These are phyloP conservation scores for Heterotilapia buettikoferi DNA, from an alignment of 2,113 vertebrate species.

Conservation along the genomic window DNA sequence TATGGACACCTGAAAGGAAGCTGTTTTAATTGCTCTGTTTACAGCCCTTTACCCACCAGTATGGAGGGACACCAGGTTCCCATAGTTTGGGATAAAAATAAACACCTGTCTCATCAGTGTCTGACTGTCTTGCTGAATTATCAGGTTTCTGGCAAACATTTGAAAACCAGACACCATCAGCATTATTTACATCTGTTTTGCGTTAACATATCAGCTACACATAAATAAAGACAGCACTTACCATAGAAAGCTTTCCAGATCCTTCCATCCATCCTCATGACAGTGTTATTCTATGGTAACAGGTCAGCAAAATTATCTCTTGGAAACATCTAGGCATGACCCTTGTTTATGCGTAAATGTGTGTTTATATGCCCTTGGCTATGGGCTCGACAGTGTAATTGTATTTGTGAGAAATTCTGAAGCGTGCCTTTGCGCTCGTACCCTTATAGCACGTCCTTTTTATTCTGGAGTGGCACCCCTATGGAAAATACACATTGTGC, in stretches of 20 bases:
- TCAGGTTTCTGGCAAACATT: background rate
- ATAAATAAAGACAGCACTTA: background rate
- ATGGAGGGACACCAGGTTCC: conserved; percentile 11
- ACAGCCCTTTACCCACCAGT: background rate
- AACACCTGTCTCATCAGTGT: conserved; percentile 1
- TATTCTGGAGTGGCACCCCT: conserved; percentile 33
- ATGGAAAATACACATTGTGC: conserved; percentile 55
- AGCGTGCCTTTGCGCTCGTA: background rate
- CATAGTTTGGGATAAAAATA: conserved; percentile 1
- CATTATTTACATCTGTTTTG: conserved; percentile 11
- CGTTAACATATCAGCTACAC: background rate
- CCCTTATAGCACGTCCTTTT: background rate
- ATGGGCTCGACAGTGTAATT: background rate
- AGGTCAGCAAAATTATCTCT: conserved; percentile 37
- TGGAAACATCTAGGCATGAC: conserved; percentile 35
- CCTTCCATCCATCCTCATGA: conserved; percentile 34
- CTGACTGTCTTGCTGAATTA: conserved; percentile 21
- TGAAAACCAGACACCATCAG: background rate
- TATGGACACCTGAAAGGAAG: conserved; percentile 26
- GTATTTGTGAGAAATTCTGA: conserved; percentile 7
- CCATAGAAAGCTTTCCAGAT: background rate
- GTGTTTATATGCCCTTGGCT: background rate
- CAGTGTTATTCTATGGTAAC: conserved; percentile 13
- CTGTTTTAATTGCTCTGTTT: conserved; percentile 21
- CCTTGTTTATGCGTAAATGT: background rate